These are phyloP conservation scores for Macroramphosus scolopax DNA, from an alignment of 2,797 vertebrate genomes.

Conservation along the genomic window DNA sequence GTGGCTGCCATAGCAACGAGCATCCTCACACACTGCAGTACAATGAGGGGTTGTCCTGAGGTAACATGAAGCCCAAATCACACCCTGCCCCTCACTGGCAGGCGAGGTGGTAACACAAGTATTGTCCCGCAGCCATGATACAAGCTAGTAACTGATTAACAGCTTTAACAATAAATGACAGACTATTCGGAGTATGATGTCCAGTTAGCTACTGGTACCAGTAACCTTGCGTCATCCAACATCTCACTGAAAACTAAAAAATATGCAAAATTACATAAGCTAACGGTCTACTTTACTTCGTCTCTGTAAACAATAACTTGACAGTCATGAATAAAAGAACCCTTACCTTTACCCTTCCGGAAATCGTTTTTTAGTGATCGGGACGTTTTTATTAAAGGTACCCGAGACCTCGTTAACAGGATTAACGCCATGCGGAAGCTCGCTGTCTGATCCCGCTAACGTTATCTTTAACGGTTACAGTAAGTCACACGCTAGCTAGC, in stretches of 20 bases:
- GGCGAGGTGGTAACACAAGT: too few relatives aligned
- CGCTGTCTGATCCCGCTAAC: slow-evolving; percentile 15
- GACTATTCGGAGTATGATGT: neutral
- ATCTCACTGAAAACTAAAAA: slow-evolving; percentile 11
- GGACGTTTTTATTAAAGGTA: slow-evolving; percentile 77
- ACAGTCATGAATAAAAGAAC: neutral
- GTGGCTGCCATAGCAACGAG: slow-evolving; percentile 30
- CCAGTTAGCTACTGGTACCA: too few relatives aligned
- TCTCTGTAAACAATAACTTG: neutral
- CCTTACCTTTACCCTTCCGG: slow-evolving; percentile 70
- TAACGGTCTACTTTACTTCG: slow-evolving; percentile 12
- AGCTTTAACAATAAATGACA: neutral
- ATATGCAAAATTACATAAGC: slow-evolving; percentile 22
- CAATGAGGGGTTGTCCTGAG: slow-evolving; percentile 42
- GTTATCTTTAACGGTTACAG: slow-evolving; percentile 11
- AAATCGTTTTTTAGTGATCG: slow-evolving; percentile 77
- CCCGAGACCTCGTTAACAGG: slow-evolving; percentile 76
- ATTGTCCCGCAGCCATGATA: too few relatives aligned
- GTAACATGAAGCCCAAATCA: slow-evolving; percentile 36
- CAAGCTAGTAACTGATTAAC: too few relatives aligned
- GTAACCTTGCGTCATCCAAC: slow-evolving; percentile 21
- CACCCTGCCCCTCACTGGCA: neutral
- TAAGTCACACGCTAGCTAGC: slow-evolving; percentile 28
- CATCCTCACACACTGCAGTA: slow-evolving; percentile 31
- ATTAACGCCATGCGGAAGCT: slow-evolving; percentile 80